Evolutionary conservation across 2,888 invertebrate genomes (phyloP).

Genomic region (Pyrochroa serraticornis): DNA sequence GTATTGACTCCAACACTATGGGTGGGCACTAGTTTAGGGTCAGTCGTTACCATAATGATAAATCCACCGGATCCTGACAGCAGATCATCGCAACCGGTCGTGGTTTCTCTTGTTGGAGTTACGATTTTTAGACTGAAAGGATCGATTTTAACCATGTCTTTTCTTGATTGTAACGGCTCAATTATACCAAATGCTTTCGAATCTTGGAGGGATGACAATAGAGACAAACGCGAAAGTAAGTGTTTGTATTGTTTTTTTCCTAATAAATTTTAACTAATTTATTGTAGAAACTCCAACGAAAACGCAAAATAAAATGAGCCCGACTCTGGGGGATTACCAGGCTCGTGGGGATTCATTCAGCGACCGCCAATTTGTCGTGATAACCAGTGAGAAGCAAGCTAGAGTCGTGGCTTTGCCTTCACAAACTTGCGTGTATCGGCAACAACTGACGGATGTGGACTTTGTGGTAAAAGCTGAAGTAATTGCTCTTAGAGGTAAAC

Average conservation of each 20-base stretch:
- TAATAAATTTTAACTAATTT: not conserved
- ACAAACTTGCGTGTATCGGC: conserved; percentile 92
- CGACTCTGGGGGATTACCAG: conserved; percentile 66
- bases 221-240: conserved; percentile 62
- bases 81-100: conserved; percentile 83
- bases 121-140: conserved; percentile 97
- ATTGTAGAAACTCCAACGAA: conserved; percentile 69
- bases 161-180: conserved; percentile 94
- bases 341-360: conserved; percentile 61
- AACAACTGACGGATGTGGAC: conserved; percentile 90
- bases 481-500: conserved; percentile 84
- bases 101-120: conserved; percentile 92
- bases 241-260: conserved; percentile 19
- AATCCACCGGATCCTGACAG: conserved; percentile 81
- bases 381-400: conserved; percentile 94
- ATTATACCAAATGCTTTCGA: conserved; percentile 90
- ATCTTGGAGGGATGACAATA: conserved; percentile 89
- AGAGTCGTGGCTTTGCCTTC: conserved; percentile 93
- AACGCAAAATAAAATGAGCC: conserved; percentile 75
- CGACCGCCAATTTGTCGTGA: conserved; percentile 91
- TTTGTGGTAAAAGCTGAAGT: conserved; percentile 95
- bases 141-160: conserved; percentile 91
- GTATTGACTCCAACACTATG: conserved; percentile 88
- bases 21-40: conserved; percentile 97
- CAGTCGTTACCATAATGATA: conserved; percentile 91